These are phyloP conservation scores for Caenorhabditis drosophilae DNA, from an alignment of 2,888 invertebrate species.

Conservation along the genomic window DNA sequence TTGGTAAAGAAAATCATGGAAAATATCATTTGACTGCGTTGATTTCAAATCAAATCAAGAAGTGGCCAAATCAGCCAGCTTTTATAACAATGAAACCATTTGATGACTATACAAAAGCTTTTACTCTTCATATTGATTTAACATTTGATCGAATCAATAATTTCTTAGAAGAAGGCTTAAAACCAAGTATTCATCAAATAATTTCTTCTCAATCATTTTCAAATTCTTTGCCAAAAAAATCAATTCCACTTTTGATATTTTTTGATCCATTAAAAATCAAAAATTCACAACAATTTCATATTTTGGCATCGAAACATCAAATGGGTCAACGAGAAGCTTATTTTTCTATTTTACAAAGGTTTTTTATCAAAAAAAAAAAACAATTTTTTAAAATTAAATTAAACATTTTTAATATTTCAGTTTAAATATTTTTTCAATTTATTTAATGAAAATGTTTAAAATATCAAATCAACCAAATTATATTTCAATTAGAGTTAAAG, in stretches of 20 bases:
- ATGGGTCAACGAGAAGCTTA: conserved; percentile 4
- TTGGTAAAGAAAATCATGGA: conserved; percentile 38
- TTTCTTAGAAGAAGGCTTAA: conserved; percentile 24
- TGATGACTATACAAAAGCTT: conserved; percentile 34
- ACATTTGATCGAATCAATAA: conserved; percentile 28
- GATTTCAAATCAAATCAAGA: conserved; percentile 23
- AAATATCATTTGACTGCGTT: conserved; percentile 37
- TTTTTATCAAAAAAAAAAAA: background rate
- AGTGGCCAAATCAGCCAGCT: conserved; percentile 44
- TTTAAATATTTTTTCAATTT: conserved; percentile 25
- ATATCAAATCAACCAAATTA: background rate
- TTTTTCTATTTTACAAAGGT: conserved; percentile 16
- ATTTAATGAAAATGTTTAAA: conserved; percentile 17
- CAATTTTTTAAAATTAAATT: background rate
- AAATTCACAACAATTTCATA: conserved; percentile 24
- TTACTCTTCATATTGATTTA: conserved; percentile 31
- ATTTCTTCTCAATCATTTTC: conserved; percentile 7
- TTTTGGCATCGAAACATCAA: conserved; percentile 20
- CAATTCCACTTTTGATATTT: conserved; percentile 29
- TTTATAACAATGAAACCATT: conserved; percentile 47
- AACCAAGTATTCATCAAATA: conserved; percentile 19
- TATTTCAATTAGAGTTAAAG: background rate
- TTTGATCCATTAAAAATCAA: conserved; percentile 23
- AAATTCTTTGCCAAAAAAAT: background rate
- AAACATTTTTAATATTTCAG: conserved; percentile 5